A percentile compares a stretch with the other conserved stretches of the same genome.
Conservation (phyloP, 2,888 invertebrate genomes). For the Catocala nupta region DNA sequence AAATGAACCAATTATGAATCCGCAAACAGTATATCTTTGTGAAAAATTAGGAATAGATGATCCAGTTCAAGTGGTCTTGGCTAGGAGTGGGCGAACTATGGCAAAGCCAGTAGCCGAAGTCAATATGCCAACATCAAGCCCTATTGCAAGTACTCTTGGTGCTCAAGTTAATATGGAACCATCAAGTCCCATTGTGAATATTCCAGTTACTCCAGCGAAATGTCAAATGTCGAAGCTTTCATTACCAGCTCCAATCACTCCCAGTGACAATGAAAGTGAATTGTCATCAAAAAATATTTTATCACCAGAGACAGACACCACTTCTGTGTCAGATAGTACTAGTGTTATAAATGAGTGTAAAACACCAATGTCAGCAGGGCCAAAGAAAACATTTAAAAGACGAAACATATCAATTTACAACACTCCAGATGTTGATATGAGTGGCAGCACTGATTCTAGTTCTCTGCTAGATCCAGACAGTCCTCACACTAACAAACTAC, state of each 20-base stretch:
- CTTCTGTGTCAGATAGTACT: conserved; percentile 58
- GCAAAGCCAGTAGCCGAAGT: conserved; percentile 47
- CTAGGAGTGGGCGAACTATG: conserved; percentile 81
- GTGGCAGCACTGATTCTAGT: conserved; percentile 59
- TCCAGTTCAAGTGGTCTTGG: conserved; percentile 90
- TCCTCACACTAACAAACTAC: conserved; percentile 65
- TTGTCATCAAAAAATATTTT: conserved; percentile 48
- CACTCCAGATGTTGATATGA: conserved; percentile 67
- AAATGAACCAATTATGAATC: conserved; percentile 87
- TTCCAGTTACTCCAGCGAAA: conserved; percentile 71
- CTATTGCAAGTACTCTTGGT: conserved; percentile 59
- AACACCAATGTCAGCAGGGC: conserved; percentile 64
- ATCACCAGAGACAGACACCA: conserved; percentile 55
- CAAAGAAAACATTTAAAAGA: conserved; percentile 78
- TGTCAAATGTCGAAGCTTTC: conserved; percentile 65
- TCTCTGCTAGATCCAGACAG: conserved; percentile 57
- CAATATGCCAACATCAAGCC: conserved; percentile 12
- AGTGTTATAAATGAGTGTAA: conserved; percentile 60
- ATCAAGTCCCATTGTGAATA: conserved; percentile 42
- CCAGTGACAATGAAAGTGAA: conserved; percentile 60
- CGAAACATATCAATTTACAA: conserved; percentile 79
- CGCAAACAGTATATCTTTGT: conserved; percentile 91
- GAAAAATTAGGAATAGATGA: conserved; percentile 92
- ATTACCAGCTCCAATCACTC: conserved; percentile 77
- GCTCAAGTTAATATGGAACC: background rate